Base-by-base conservation (phyloP, 1,140 invertebrate genomes). In the Odontomachus brunneus region DNA sequence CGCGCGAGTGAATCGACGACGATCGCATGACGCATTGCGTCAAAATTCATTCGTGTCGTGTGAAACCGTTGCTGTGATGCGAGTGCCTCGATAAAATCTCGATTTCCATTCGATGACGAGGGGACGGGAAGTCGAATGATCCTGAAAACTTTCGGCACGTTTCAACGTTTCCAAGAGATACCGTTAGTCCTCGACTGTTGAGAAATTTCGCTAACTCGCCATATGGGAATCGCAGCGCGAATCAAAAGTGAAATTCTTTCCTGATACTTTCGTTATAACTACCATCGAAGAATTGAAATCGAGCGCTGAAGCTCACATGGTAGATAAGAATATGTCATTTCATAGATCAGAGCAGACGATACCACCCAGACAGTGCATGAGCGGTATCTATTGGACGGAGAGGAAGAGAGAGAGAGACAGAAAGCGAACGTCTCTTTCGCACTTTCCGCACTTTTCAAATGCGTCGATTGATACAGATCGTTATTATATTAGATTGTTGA, bases 21-120 rank as follows among this genome's bases (percentile, higher is more conserved):
- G 22, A 69, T 63, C 49, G 65, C 73, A 53, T 88, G 86, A 88
- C 82, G 86, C 75, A 87, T 84, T 88, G 86, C 85, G 86, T 87
- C 82, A 87, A 87, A 88, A 88, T 82, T 86, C 69, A 67, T 66
- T 76, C 38, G 75, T 82, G 57, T 59, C 63, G 71, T 33, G 67
- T 83, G 62, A 62, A 72, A 71, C 51, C 48, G 38, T 60, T 73
- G 60, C 78, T 53, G n/a, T n/a, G n/a, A n/a, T n/a, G n/a, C 38
- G 62, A n/a, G 44, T 49, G 38, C 38, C 38, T 11, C 38, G 38
- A 44, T 44, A 44, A 44, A 44, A 76, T 24, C 48, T 76, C 48
- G 19, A 53, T 67, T 76, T 67, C 48, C 12, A 67, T 22, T 24
- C 17, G 12, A 12, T 3, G 26, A 49, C 3, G 44, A 17, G 44